Conservation (phyloP, 2,888 invertebrate species). For the Odontothrips loti region DNA sequence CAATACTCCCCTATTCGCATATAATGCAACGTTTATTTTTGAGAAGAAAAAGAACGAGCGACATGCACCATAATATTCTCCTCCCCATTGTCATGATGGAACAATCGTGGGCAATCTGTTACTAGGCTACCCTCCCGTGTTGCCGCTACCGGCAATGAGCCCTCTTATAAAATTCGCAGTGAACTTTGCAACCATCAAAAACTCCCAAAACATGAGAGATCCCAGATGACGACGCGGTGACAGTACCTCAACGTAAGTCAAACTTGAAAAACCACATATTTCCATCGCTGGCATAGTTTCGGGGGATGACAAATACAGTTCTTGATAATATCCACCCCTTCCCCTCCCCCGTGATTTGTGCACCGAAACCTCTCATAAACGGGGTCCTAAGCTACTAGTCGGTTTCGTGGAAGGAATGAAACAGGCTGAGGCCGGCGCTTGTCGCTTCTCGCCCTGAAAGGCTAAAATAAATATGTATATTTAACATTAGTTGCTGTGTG, state of each 20-base stretch:
- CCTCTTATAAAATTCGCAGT: not conserved
- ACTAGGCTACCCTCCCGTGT: not conserved
- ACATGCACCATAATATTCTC: no score
- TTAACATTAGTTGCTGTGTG: not conserved
- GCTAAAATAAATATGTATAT: not conserved
- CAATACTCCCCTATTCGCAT: no score
- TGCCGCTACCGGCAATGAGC: not conserved
- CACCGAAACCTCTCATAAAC: no score
- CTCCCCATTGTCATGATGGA: not conserved
- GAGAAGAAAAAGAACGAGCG: no score
- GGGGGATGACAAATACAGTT: no score
- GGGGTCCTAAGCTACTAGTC: no score
- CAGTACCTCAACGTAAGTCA: not conserved
- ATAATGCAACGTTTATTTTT: no score
- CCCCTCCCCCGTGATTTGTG: no score
- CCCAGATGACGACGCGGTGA: not conserved
- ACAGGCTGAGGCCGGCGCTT: not conserved
- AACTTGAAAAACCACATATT: not conserved
- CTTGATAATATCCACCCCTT: no score
- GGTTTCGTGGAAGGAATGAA: no score
- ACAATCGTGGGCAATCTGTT: not conserved
- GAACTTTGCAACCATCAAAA: not conserved
- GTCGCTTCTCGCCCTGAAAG: not conserved
- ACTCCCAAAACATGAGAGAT: not conserved
- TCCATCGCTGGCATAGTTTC: not conserved